phyloP scores from a whole-genome alignment of 2,113 vertebrate genomes.

The Mustela lutreola region DNA sequence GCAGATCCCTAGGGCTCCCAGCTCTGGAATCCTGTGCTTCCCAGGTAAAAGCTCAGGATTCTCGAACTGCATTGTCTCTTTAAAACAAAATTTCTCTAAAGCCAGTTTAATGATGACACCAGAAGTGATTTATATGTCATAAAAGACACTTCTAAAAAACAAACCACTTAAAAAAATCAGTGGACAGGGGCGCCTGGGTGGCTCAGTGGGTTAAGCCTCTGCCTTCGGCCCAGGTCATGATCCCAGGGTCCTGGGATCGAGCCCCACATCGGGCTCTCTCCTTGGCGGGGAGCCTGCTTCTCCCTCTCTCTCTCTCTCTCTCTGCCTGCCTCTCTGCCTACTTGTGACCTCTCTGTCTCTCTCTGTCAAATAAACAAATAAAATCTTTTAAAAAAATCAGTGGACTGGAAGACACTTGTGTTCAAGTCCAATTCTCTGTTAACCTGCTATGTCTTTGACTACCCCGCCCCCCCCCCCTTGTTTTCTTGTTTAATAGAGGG shows the following conservation, averaged over 20 bases:
- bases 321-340: too few species aligned
- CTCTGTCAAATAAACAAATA: too few species aligned
- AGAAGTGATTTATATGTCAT: slow-evolving; percentile 61
- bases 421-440: not conserved
- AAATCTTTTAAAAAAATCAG: slow-evolving; percentile 20
- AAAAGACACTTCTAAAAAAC: slow-evolving; percentile 57
- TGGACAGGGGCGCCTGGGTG: not conserved
- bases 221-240: too few species aligned
- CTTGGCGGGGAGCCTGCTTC: too few species aligned
- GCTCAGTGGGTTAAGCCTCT: too few species aligned
- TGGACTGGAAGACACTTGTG: not conserved
- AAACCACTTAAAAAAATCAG: slow-evolving; percentile 58
- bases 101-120: slow-evolving; percentile 53
- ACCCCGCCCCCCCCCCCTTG: not conserved
- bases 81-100: slow-evolving; percentile 33
- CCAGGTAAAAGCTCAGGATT: not conserved
- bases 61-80: not conserved
- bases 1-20: not conserved
- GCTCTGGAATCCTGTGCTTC: not conserved
- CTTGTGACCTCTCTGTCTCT: too few species aligned
- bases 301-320: too few species aligned
- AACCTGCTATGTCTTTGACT: not conserved
- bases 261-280: too few species aligned
- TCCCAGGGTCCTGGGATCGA: too few species aligned
- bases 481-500: slow-evolving; percentile 55